Evolutionary conservation across 2,888 invertebrate genomes (phyloP), one percentile per base, ranked within the genome.

Genomic region (Drosophila acutilabella): DNA sequence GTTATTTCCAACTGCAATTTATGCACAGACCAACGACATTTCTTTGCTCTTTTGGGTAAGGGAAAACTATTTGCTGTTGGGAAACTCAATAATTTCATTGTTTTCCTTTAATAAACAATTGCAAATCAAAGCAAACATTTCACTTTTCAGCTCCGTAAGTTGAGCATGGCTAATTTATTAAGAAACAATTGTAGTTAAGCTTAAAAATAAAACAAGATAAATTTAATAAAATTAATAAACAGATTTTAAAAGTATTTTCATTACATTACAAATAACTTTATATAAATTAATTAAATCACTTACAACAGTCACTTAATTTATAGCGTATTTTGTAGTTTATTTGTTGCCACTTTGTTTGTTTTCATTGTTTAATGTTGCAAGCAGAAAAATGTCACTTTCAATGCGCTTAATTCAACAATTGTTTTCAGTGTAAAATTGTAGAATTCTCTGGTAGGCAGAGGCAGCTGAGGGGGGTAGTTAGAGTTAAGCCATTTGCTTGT

Each of bases 371-470:
- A 79, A 85, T 79, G 76, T 76, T 76, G 71, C 85, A 71, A 61
- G 53, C 53, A 26, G 5, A 30, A 66, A 73, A 67, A 81, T 81
- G 81, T 66, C 79, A 64, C 53, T 66, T 81, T 54, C 47, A 45
- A 50, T 54, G 58, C 81, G 84, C 81, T 65, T 71, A 83, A 83
- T 83, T 84, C 60, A 80, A 71, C 84, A 74, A 53, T 78, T 64
- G 62, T 71, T 80, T 40, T 56, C 38, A 20, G 61, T 52, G 23
- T 41, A 60, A 60, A 50, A 62, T 20, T 38, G 38, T 1, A 41
- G 20, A 11, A 23, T 18, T 13, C 30, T 30, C 30, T 8, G 2
- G 8, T 30, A 8, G 30, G 8, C 1, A 30, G 8, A 8, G 30
- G 30, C 1, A 26, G 26, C 7, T 6, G 23, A 7, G 26, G 1